These are phyloP conservation scores for Platyscapa corneri DNA, from an alignment of 1,140 invertebrate genomes.

Conservation along the genomic window DNA sequence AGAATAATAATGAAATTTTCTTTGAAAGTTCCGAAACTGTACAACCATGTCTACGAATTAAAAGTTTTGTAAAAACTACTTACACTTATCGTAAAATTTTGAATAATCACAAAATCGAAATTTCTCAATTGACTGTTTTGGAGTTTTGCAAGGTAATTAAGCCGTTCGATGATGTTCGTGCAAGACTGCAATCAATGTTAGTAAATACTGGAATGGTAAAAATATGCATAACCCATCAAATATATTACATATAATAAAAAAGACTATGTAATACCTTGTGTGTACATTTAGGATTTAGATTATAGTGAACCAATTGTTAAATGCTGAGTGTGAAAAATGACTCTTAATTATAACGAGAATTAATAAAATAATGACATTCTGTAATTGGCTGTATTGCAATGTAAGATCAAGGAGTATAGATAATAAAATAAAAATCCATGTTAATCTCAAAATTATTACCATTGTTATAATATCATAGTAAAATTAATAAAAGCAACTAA, in stretches of 20 bases:
- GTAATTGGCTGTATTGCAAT: slow-evolving; percentile 71
- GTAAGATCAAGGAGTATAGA: slow-evolving; percentile 70
- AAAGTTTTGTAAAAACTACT: background rate
- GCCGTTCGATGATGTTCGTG: background rate
- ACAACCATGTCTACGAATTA: too few species aligned
- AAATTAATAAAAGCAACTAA: background rate
- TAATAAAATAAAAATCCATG: slow-evolving; percentile 66
- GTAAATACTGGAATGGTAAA: background rate
- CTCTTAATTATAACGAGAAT: slow-evolving; percentile 56
- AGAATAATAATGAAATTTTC: background rate
- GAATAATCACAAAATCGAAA: background rate
- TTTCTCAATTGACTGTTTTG: slow-evolving; percentile 30
- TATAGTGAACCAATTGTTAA: slow-evolving; percentile 64
- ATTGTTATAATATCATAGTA: background rate
- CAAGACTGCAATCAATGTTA: background rate
- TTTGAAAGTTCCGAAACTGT: background rate
- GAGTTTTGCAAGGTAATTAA: slow-evolving; percentile 1
- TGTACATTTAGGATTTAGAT: slow-evolving; percentile 46
- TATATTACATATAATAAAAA: background rate
- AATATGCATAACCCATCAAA: background rate
- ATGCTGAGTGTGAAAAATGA: slow-evolving; percentile 64
- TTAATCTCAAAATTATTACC: slow-evolving; percentile 48
- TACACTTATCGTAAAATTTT: slow-evolving; percentile 2
- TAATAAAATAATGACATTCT: slow-evolving; percentile 66
- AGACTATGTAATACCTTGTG: slow-evolving; percentile 34